phyloP scores from a whole-genome alignment of 2,113 vertebrate species.

The Lonchura striata region DNA sequence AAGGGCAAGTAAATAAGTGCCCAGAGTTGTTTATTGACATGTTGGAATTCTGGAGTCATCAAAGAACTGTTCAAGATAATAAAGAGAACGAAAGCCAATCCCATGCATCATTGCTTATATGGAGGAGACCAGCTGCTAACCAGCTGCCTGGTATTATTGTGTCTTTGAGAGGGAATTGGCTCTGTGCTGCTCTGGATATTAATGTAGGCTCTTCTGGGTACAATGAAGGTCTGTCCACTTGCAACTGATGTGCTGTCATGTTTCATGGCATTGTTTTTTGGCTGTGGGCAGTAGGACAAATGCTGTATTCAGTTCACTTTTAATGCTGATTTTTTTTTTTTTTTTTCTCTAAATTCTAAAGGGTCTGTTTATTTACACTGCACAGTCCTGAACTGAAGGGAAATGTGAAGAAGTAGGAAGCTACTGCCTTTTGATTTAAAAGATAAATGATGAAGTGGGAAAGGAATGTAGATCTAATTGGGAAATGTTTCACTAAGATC shows the following conservation, averaged over 20 bases:
- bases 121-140: neutral
- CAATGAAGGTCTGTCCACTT: too few relatives aligned
- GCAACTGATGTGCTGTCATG: neutral
- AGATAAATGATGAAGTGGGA: neutral
- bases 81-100: neutral
- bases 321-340: neutral
- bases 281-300: neutral
- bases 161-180: neutral
- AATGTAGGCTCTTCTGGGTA: too few relatives aligned
- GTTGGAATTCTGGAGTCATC: neutral
- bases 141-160: neutral
- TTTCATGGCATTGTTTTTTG: neutral
- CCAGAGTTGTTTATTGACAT: neutral
- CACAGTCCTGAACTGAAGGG: neutral
- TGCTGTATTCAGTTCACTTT: neutral
- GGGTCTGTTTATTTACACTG: neutral
- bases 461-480: neutral
- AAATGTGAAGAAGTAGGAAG: neutral
- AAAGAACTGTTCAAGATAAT: neutral
- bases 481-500: neutral
- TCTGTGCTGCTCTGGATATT: too few relatives aligned
- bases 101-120: fast-evolving
- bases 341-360: neutral
- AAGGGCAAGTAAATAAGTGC: neutral
- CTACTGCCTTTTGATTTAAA: neutral